phyloP scores from a whole-genome alignment of 2,888 invertebrate genomes.

The Sclerodermus sp. region DNA sequence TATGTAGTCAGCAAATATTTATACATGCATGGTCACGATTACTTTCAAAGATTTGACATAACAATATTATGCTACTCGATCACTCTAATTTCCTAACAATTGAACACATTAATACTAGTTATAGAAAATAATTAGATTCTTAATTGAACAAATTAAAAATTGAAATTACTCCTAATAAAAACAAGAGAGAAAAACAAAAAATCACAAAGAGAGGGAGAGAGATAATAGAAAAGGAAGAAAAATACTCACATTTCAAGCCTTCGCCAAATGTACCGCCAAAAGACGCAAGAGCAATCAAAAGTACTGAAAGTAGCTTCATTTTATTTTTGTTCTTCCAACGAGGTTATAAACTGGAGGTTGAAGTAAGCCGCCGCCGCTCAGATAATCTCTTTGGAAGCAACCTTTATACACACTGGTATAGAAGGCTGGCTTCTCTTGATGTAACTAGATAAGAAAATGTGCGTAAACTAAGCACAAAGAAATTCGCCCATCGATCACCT shows the following conservation, averaged over 20 bases:
- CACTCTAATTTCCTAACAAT: too few species aligned
- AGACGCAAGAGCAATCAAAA: constrained; percentile 59
- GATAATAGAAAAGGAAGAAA: constrained; percentile 30
- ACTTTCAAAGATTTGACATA: too few species aligned
- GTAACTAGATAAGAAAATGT: constrained; percentile 26
- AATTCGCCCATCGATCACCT: constrained; percentile 29
- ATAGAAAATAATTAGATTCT: too few species aligned
- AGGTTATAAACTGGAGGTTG: constrained; percentile 11
- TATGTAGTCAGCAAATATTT: too few species aligned
- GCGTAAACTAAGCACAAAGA: constrained; percentile 27
- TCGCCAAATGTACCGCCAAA: constrained; percentile 59
- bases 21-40: too few species aligned
- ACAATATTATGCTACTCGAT: too few species aligned
- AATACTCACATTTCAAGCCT: constrained; percentile 70
- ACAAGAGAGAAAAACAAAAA: too few species aligned
- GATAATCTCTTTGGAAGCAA: constrained; percentile 46
- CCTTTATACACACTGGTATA: constrained; percentile 93
- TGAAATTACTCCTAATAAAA: too few species aligned
- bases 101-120: too few species aligned
- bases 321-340: not conserved
- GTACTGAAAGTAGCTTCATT: constrained; percentile 59
- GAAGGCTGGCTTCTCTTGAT: constrained; percentile 65
- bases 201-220: too few species aligned
- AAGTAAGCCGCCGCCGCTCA: not conserved
- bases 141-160: too few species aligned